These are phyloP conservation scores for Etia nguti DNA, from an alignment of 2,113 vertebrate genomes.

Conservation along the genomic window DNA sequence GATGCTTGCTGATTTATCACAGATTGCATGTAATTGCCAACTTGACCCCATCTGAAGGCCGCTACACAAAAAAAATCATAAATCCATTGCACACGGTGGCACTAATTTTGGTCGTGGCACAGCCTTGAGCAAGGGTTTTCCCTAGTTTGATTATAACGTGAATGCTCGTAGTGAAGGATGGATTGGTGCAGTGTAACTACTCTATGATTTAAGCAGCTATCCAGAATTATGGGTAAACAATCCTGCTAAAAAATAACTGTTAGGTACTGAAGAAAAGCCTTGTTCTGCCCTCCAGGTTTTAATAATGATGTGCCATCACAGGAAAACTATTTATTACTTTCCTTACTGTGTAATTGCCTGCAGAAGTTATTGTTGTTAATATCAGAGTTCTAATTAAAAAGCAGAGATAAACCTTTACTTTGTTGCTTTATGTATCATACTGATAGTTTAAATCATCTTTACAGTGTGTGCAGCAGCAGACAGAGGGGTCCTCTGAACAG, in stretches of 20 bases:
- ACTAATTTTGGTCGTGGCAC: background rate
- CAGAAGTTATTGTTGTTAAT: background rate
- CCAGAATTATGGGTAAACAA: background rate
- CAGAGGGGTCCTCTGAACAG: constrained; percentile 91
- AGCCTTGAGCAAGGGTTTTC: background rate
- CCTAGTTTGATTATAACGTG: background rate
- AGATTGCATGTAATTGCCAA: background rate
- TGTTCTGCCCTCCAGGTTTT: background rate
- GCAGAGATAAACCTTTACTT: background rate
- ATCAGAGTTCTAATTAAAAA: background rate
- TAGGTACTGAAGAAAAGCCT: background rate
- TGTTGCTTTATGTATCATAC: background rate
- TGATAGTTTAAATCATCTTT: constrained; percentile 43
- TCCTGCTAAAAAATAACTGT: background rate
- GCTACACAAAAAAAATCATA: background rate
- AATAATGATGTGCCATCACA: background rate
- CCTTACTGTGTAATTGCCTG: background rate
- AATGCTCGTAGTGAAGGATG: background rate
- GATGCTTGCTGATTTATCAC: background rate
- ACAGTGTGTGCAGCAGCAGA: constrained; percentile 96
- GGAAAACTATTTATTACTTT: background rate
- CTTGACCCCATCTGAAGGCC: background rate
- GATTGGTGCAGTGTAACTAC: background rate
- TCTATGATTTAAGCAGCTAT: background rate
- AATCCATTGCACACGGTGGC: background rate